phyloP scores from a whole-genome alignment of 2,888 invertebrate genomes.

The Keiferia lycopersicella region DNA sequence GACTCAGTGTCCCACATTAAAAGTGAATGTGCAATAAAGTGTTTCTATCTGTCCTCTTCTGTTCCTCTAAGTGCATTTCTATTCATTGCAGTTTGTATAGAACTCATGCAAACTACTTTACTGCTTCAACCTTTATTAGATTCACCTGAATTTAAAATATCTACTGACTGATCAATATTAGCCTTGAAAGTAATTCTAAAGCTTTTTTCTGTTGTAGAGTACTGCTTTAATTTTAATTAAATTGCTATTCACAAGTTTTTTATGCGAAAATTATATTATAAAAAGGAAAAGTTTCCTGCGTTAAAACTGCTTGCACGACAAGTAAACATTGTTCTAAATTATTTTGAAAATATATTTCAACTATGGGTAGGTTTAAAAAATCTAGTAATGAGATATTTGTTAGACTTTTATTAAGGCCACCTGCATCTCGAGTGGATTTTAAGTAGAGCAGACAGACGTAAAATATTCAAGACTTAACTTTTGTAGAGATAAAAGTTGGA shows the following conservation, averaged over 20 bases:
- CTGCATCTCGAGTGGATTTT: neutral
- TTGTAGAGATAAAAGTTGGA: conserved; percentile 3
- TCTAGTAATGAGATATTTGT: neutral
- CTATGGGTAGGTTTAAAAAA: too few relatives aligned
- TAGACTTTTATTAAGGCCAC: neutral
- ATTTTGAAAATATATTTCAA: too few relatives aligned
- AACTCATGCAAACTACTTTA: neutral
- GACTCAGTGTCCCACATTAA: too few relatives aligned
- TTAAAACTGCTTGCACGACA: too few relatives aligned
- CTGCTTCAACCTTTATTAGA: neutral
- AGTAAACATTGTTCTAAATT: too few relatives aligned
- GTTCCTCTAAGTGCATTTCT: neutral
- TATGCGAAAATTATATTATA: neutral
- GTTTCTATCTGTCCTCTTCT: too few relatives aligned
- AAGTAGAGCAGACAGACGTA: conserved; percentile 15
- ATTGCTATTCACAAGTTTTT: neutral
- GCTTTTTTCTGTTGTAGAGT: neutral
- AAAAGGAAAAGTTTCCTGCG: too few relatives aligned
- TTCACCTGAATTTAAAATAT: neutral
- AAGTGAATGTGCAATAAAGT: too few relatives aligned
- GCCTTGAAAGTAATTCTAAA: neutral
- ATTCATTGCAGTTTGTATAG: neutral
- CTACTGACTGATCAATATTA: neutral
- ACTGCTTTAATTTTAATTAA: neutral
- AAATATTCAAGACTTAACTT: conserved; percentile 17